Evolutionary conservation across 2,797 vertebrate species (phyloP).

Genomic region (Acropternis orthonyx): DNA sequence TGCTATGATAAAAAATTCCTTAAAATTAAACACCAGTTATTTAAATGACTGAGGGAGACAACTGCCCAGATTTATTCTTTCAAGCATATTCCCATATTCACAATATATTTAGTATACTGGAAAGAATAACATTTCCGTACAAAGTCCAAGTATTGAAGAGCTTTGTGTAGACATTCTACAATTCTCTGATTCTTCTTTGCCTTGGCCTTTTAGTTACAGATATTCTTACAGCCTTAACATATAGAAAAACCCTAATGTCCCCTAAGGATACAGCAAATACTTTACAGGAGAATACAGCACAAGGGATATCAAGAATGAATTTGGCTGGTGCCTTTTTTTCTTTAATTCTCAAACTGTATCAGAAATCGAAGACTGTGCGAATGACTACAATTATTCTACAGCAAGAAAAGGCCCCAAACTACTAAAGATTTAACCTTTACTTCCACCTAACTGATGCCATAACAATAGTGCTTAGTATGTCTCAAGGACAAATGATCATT

Average conservation of each 20-base stretch:
- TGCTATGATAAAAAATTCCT: not conserved
- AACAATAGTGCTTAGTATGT: constrained; percentile 74
- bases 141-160: not conserved
- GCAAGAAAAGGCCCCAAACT: constrained; percentile 75
- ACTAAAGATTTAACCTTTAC: constrained; percentile 77
- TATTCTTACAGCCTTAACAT: not conserved
- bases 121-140: not conserved
- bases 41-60: not conserved
- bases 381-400: constrained; percentile 67
- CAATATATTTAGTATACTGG: not conserved
- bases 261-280: not conserved
- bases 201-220: not conserved
- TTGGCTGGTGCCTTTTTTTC: not conserved
- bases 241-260: not conserved
- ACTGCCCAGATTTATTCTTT: not conserved
- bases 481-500: constrained; percentile 85
- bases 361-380: constrained; percentile 41
- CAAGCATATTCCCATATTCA: not conserved
- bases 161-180: not conserved
- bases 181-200: not conserved
- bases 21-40: constrained; percentile 1
- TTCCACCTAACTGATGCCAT: constrained; percentile 78
- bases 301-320: constrained; percentile 23
- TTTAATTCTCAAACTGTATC: constrained; percentile 42
- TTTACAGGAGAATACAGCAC: constrained; percentile 16